Evolutionary conservation across 2,797 vertebrate species (phyloP).

Genomic region (Pantherophis alleghaniensis): DNA sequence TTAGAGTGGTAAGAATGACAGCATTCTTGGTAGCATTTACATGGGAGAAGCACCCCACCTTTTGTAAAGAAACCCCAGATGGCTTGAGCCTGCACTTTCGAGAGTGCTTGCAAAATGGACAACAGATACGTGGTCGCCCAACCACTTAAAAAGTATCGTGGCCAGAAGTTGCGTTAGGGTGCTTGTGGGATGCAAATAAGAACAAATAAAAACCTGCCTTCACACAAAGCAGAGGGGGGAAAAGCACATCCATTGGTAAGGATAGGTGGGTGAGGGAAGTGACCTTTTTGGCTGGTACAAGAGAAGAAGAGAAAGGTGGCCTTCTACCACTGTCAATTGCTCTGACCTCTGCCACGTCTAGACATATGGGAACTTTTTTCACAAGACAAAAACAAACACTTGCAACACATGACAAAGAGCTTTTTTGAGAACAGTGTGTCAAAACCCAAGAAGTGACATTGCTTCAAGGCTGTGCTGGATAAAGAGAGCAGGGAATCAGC

Average conservation of each 20-base stretch:
- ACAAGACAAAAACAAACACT: slow-evolving; percentile 45
- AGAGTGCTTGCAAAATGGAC: slow-evolving; percentile 46
- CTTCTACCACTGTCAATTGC: slow-evolving; percentile 30
- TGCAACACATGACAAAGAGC: slow-evolving; percentile 39
- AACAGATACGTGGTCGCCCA: slow-evolving; percentile 53
- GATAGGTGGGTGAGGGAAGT: slow-evolving; percentile 37
- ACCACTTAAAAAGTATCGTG: slow-evolving; percentile 50
- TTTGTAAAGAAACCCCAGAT: not conserved
- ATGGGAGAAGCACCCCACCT: slow-evolving; percentile 41
- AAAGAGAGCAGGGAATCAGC: slow-evolving; percentile 42
- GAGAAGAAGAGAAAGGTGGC: slow-evolving; percentile 36
- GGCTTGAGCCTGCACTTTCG: slow-evolving; percentile 33
- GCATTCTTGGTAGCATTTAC: slow-evolving; percentile 55
- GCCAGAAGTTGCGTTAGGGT: slow-evolving; percentile 36
- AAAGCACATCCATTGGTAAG: slow-evolving; percentile 34
- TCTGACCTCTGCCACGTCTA: slow-evolving; percentile 51
- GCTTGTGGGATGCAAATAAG: slow-evolving; percentile 27
- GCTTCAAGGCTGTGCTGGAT: slow-evolving; percentile 46
- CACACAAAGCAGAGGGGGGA: slow-evolving; percentile 37
- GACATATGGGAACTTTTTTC: slow-evolving; percentile 47
- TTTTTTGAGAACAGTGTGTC: slow-evolving; percentile 41
- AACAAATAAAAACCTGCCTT: slow-evolving; percentile 52
- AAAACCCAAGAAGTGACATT: slow-evolving; percentile 46
- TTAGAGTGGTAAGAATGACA: slow-evolving; percentile 49
- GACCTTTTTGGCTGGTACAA: slow-evolving; percentile 32